Evolutionary conservation across 2,888 invertebrate genomes (phyloP).

Genomic region (Strigamia transsilvanica): DNA sequence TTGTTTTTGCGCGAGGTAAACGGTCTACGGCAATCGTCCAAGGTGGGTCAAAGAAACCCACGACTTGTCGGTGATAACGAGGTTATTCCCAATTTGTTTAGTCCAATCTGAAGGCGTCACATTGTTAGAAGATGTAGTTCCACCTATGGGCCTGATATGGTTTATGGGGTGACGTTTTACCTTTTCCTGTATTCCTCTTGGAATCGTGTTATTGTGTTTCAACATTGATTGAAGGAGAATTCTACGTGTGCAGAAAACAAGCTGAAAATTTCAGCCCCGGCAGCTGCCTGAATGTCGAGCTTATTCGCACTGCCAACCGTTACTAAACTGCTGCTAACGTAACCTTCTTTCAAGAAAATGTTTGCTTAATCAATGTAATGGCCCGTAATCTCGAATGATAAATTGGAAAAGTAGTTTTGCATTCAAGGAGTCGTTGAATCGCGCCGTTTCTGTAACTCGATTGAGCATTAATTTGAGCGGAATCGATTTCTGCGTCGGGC

Average conservation of each 20-base stretch:
- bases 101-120: slow-evolving; percentile 8
- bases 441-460: neutral
- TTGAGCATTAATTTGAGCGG: slow-evolving; percentile 16
- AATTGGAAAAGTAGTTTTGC: slow-evolving; percentile 17
- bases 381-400: slow-evolving; percentile 40
- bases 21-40: too few species aligned
- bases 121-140: neutral
- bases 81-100: neutral
- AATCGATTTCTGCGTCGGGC: neutral
- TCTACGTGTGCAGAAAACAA: neutral
- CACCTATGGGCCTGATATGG: neutral
- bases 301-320: neutral
- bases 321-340: neutral
- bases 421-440: neutral
- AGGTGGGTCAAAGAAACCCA: neutral
- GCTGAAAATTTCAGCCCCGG: neutral
- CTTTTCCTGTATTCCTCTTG: neutral
- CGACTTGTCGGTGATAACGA: neutral
- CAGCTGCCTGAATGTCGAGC: slow-evolving; percentile 17
- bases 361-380: slow-evolving; percentile 7
- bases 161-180: slow-evolving; percentile 49
- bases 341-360: slow-evolving; percentile 45
- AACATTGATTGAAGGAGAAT: neutral
- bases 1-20: too few species aligned
- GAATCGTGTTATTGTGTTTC: neutral